Base-by-base conservation (phyloP, 2,113 vertebrate genomes). In the Kryptolebias marmoratus region DNA sequence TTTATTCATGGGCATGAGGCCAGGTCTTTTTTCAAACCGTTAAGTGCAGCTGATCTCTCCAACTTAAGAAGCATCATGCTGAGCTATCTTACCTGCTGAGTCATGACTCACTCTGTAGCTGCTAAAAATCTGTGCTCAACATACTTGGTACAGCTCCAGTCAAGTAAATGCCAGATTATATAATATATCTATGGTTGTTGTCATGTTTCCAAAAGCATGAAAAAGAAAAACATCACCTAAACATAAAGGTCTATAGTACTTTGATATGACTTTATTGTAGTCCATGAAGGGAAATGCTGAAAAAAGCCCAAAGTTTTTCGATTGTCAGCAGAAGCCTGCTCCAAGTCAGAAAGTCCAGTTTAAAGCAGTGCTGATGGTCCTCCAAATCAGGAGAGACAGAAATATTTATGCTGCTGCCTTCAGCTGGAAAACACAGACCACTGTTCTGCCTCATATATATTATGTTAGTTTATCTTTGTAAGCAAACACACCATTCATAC, bases 311-410 rank as follows among this genome's bases (percentile, higher is more conserved):
- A n/a, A 18, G 45, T 50, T 49, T 32, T 27, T 54, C 15, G 30
- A 52, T 50, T 48, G 36, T 2, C 14, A 48, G 44, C 60, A 63
- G 42, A 44, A 48, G 8, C 44, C 36, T 22, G 48, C 48, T 52
- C 48, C 48, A 22, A 52, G 60, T 64, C 16, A 64, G 49, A 36
- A 42, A 54, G 32, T 39, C 13, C 16, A 60, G n/a, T 60, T 60
- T 53, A 54, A 71, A 58, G 48, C 48, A 32, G 30, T 8, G 16
- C 52, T n/a, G 22, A 59, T 68, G 18, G 45, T 65, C 54, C 53
- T 68, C 30, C 28, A 48, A 56, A 18, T 55, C 0, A 67, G 32
- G 54, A 49, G 13, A 56, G 30, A 11, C 42, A 57, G 44, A 49
- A 57, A 28, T 28, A 54, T 32, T 59, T 2, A 5, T 54, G 50